Percentiles rank a stretch among this genome's conserved stretches.
Evolutionary conservation across 2,113 vertebrate species (phyloP).

Genomic region (Phaetusa simplex): DNA sequence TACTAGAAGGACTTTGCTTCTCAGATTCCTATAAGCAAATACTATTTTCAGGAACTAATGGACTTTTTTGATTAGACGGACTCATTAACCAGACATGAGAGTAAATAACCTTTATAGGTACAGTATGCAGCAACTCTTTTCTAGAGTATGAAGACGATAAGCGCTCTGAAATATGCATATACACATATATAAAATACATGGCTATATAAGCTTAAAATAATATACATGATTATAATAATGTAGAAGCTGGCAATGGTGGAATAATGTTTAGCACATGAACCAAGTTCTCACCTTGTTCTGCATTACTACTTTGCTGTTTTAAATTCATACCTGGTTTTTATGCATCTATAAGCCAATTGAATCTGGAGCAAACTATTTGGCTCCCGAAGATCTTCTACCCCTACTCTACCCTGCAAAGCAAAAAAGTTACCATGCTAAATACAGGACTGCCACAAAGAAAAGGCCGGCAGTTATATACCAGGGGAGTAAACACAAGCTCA

Average conservation of each 20-base stretch:
- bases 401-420: neutral
- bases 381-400: neutral
- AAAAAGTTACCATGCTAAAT: neutral
- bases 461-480: neutral
- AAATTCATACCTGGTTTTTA: neutral
- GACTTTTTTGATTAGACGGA: neutral
- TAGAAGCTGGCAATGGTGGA: neutral
- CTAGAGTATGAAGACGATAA: neutral
- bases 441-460: neutral
- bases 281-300: neutral
- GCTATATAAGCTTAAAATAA: neutral
- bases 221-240: neutral
- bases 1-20: neutral
- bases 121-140: neutral
- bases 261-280: neutral
- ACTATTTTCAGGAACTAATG: neutral
- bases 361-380: neutral
- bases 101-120: neutral
- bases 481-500: neutral
- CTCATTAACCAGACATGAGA: neutral
- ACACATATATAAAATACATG: neutral
- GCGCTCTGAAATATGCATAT: neutral
- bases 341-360: neutral
- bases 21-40: neutral
- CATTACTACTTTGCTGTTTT: neutral